These are phyloP conservation scores for Myotis findleyi DNA, from an alignment of 2,797 vertebrate species.

Conservation along the genomic window DNA sequence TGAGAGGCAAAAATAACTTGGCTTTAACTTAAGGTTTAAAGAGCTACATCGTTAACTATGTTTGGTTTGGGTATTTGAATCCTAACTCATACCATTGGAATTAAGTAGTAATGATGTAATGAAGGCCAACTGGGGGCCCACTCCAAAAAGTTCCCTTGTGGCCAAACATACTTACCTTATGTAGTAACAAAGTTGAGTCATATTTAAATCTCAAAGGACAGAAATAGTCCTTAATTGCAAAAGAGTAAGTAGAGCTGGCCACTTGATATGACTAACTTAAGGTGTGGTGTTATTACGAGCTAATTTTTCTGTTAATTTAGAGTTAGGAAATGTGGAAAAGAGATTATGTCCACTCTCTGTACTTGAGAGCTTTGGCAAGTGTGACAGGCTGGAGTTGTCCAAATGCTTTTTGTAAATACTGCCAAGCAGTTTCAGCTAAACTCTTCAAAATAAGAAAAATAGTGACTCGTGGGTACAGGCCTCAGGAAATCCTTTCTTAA, in stretches of 20 bases:
- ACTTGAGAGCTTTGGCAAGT: not conserved
- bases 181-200: not conserved
- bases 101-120: conserved; percentile 11
- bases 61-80: conserved; percentile 22
- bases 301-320: not conserved
- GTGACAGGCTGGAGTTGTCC: not conserved
- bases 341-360: not conserved
- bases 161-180: conserved; percentile 26
- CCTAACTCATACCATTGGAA: conserved; percentile 48
- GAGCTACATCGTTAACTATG: not conserved
- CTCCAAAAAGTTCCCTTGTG: conserved; percentile 5
- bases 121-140: not conserved
- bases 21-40: not conserved
- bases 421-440: conserved; percentile 7
- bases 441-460: conserved; percentile 3
- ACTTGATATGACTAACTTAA: conserved; percentile 15
- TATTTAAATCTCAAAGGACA: conserved; percentile 47
- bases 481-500: not conserved
- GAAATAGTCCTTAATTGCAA: conserved; percentile 46
- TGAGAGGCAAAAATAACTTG: not conserved
- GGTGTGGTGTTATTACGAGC: not conserved
- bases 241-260: conserved; percentile 2
- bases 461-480: not conserved
- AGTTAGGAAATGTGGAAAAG: not conserved
- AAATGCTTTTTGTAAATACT: conserved; percentile 27